phyloP scores from a whole-genome alignment of 1,140 invertebrate genomes.

The Onthophagus taurus region DNA sequence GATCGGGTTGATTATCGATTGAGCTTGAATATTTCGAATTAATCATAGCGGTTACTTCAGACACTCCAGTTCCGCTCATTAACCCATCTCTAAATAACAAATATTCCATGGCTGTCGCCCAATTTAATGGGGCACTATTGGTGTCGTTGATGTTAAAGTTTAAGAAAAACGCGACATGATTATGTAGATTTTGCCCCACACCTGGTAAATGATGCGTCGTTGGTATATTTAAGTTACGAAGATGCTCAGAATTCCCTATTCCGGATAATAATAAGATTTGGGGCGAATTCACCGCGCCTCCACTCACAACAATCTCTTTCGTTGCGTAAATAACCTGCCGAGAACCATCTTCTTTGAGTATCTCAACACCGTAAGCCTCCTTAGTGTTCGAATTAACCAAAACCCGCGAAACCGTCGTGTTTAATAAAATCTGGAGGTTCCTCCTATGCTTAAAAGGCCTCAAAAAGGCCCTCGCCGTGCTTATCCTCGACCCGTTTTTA shows the following conservation, averaged over 20 bases:
- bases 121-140: constrained; percentile 69
- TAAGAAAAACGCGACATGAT: constrained; percentile 71
- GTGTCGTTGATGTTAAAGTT: constrained; percentile 75
- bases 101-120: constrained; percentile 82
- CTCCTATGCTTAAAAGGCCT: constrained; percentile 62
- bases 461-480: constrained; percentile 70
- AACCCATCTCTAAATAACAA: constrained; percentile 72
- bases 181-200: constrained; percentile 82
- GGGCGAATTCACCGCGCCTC: constrained; percentile 68
- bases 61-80: constrained; percentile 75
- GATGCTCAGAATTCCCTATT: constrained; percentile 65
- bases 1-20: constrained; percentile 66
- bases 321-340: constrained; percentile 48
- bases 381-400: constrained; percentile 60
- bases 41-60: constrained; percentile 72
- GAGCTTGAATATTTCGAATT: constrained; percentile 71
- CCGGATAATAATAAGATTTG: constrained; percentile 78
- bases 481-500: constrained; percentile 77
- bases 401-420: constrained; percentile 61
- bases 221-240: constrained; percentile 52
- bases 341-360: constrained; percentile 44
- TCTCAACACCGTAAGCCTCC: constrained; percentile 58
- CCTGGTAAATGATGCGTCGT: constrained; percentile 66
- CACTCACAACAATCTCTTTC: constrained; percentile 58
- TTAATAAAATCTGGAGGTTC: constrained; percentile 69